These are phyloP conservation scores for Synergus laeviventris DNA, from an alignment of 2,888 invertebrate genomes.

Conservation along the genomic window DNA sequence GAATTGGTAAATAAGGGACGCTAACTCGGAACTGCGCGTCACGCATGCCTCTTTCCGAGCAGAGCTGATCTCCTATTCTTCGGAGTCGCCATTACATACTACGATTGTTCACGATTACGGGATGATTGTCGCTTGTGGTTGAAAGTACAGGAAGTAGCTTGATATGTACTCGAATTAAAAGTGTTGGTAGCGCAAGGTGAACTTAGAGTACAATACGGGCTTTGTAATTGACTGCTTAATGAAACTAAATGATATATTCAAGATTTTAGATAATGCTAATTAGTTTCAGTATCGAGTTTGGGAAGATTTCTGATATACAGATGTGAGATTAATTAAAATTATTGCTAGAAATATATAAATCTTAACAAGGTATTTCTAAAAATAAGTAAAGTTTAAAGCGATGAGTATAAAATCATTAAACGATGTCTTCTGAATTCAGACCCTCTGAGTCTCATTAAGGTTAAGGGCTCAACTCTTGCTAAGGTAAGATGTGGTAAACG, in stretches of 20 bases:
- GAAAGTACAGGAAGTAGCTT: constrained; percentile 57
- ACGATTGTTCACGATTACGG: constrained; percentile 52
- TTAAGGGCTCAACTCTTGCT: constrained; percentile 49
- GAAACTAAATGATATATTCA: constrained; percentile 12
- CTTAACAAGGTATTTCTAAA: background rate
- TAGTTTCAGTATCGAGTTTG: background rate
- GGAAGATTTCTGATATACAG: too few relatives aligned
- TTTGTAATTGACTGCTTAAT: constrained; percentile 20
- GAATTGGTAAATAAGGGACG: constrained; percentile 65
- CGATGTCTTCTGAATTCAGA: constrained; percentile 39
- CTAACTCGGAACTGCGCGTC: constrained; percentile 61
- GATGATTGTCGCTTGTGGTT: constrained; percentile 32
- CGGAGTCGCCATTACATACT: constrained; percentile 36
- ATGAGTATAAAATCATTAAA: constrained; percentile 62
- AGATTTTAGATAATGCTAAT: constrained; percentile 3
- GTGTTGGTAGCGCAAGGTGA: background rate
- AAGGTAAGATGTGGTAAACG: constrained; percentile 23
- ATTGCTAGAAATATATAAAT: background rate
- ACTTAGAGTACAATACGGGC: background rate
- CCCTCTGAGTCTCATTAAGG: constrained; percentile 60
- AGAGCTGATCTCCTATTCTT: constrained; percentile 45
- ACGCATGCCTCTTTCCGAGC: constrained; percentile 57
- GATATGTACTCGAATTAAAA: constrained; percentile 24
- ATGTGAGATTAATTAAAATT: background rate
- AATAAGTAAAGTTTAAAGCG: constrained; percentile 47